Base-by-base conservation (phyloP, 2,113 vertebrate genomes). In the Lathamus discolor region DNA sequence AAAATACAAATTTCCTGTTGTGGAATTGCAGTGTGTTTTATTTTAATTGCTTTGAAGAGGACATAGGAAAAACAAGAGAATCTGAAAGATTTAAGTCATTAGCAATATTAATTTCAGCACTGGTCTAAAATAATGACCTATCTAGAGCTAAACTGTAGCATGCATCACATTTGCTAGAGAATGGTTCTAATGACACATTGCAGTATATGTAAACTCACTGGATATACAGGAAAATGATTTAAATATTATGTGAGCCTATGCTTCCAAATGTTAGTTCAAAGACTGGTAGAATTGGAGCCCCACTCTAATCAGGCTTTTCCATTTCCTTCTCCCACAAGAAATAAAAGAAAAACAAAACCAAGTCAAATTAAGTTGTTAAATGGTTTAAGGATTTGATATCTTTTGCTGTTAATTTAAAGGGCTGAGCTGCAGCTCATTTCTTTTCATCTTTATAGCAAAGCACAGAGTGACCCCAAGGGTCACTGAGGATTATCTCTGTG, bases 311-410 rank as follows among this genome's bases (percentile, higher is more conserved):
- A 35, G n/a, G 33, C 39, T 88, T 93, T 55, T 54, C 68, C 64
- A 81, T 93, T 88, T 95, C 61, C 49, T 85, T 95, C 80, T 95
- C 82, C 43, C 68, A 92, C 33, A 83, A 88, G 73, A 92, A 89
- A 91, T 74, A 95, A 95, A 92, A 96, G 80, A 75, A 94, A 97
- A 95, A 94, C 89, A 91, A 93, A 92, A 86, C 63, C 84, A 90
- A 94, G 84, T 67, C 92, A 91, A 96, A 97, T 97, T 96, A 96
- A 97, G 95, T 96, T 93, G 92, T 96, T 96, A 97, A 97, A 91
- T 70, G 91, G 88, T 93, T 95, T 72, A 95, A 95, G 88, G 88
- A 93, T 92, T 95, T 90, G 86, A 85, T 92, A 93, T 96, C 95
- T 97, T 97, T 95, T 88, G 78, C 72, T 95, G 64, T 94, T 94